Conservation (phyloP, 2,113 vertebrate species). For the Odocoileus virginianus region DNA sequence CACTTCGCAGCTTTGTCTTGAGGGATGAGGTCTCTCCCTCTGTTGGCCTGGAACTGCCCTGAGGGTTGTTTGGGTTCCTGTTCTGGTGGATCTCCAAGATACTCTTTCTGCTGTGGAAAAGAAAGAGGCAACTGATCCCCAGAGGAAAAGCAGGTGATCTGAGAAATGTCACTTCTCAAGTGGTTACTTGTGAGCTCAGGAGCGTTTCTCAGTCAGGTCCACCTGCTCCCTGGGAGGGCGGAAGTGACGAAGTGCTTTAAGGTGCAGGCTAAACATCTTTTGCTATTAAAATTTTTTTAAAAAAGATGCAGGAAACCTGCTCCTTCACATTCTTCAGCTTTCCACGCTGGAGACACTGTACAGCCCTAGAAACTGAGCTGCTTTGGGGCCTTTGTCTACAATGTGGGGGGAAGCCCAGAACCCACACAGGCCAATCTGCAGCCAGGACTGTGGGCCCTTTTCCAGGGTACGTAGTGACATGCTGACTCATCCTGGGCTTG, state of each 20-base stretch:
- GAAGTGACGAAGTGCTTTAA: neutral
- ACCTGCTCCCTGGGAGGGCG: neutral
- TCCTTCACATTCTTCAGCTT: neutral
- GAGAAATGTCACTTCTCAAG: neutral
- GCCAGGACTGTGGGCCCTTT: neutral
- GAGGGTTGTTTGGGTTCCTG: neutral
- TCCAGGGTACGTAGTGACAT: neutral
- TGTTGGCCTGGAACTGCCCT: neutral
- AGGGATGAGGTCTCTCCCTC: neutral
- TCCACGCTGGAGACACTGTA: rapidly evolving
- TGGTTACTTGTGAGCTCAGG: neutral
- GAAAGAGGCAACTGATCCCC: too few species aligned
- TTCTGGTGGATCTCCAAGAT: neutral
- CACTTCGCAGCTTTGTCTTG: neutral
- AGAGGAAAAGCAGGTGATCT: neutral
- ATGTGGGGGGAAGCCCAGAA: neutral
- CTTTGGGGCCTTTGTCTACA: neutral
- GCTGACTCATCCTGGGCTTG: slow-evolving; percentile 56
- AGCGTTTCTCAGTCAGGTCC: neutral
- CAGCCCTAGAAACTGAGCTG: neutral
- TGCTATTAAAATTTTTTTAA: neutral
- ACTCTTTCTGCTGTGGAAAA: neutral
- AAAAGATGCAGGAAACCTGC: neutral
- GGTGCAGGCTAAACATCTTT: neutral
- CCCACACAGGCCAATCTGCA: neutral